Evolutionary conservation across 2,797 vertebrate genomes (phyloP).

Genomic region (Triplophysa bombifrons): DNA sequence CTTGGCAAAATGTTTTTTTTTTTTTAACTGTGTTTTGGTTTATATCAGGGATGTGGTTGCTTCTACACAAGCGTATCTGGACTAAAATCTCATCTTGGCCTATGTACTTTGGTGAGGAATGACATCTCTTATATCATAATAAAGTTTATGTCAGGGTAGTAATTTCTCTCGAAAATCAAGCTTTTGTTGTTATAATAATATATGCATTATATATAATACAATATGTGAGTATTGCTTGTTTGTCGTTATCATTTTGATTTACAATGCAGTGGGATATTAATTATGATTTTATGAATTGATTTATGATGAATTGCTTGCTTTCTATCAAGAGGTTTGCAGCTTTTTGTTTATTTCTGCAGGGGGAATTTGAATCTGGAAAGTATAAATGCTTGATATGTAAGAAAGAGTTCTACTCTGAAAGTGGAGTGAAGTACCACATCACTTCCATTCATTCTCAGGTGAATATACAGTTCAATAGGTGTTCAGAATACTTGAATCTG

Average conservation of each 20-base stretch:
- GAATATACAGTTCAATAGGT: not conserved
- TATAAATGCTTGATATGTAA: slow-evolving; percentile 92
- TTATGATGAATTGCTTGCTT: too few species aligned
- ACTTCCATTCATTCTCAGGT: slow-evolving; percentile 91
- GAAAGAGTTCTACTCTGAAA: slow-evolving; percentile 94
- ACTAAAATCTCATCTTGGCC: slow-evolving; percentile 91
- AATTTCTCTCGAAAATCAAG: too few species aligned
- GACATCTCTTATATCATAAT: not conserved
- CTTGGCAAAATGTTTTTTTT: not conserved
- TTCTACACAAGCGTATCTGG: slow-evolving; percentile 93
- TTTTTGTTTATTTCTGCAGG: slow-evolving; percentile 72
- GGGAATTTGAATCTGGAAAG: slow-evolving; percentile 91
- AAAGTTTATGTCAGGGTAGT: too few species aligned
- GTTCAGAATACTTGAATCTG: not conserved
- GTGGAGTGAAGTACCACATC: slow-evolving; percentile 97
- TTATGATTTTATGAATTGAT: too few species aligned
- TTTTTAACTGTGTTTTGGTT: not conserved
- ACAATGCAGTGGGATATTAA: not conserved
- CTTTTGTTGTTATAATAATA: too few species aligned
- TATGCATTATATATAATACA: too few species aligned
- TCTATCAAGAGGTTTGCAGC: not conserved
- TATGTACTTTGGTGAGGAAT: slow-evolving; percentile 84
- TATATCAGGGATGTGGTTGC: slow-evolving; percentile 73
- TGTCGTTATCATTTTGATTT: not conserved
- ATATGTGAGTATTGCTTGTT: not conserved